A percentile compares a stretch with the other conserved stretches of the same genome.
Evolutionary conservation across 2,797 vertebrate genomes (phyloP).

Genomic region (Poeciliopsis presidionis): DNA sequence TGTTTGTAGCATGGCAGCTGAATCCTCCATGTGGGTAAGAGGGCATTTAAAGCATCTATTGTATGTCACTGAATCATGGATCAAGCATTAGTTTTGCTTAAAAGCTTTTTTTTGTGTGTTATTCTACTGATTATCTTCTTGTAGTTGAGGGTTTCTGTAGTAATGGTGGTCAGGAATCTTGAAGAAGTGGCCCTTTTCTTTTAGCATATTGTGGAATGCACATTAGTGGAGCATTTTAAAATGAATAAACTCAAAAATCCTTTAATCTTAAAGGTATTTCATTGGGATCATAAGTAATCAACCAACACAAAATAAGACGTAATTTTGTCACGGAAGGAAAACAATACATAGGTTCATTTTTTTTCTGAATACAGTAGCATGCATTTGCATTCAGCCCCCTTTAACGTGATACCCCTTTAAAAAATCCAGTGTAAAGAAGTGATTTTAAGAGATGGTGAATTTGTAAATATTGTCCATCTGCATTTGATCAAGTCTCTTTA

Average conservation of each 20-base stretch:
- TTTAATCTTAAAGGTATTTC: neutral
- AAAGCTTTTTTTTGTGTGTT: conserved; percentile 69
- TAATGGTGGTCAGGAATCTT: conserved; percentile 73
- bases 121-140: conserved; percentile 80
- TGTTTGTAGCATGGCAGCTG: conserved; percentile 77
- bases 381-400: neutral
- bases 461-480: neutral
- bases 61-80: conserved; percentile 74
- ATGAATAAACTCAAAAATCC: conserved; percentile 29
- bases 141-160: conserved; percentile 67
- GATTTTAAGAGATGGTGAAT: neutral
- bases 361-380: neutral
- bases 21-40: conserved; percentile 77
- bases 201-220: conserved; percentile 62
- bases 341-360: neutral
- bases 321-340: neutral
- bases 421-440: neutral
- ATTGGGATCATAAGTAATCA: neutral
- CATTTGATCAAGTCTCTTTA: neutral
- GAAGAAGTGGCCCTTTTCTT: conserved; percentile 57
- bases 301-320: neutral
- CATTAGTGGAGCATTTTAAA: conserved; percentile 33
- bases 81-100: conserved; percentile 78
- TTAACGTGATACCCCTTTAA: neutral
- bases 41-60: conserved; percentile 81